Evolutionary conservation across 92 coral and sea anemone genomes (phyloP).

Genomic region (Zoanthus gigantus): DNA sequence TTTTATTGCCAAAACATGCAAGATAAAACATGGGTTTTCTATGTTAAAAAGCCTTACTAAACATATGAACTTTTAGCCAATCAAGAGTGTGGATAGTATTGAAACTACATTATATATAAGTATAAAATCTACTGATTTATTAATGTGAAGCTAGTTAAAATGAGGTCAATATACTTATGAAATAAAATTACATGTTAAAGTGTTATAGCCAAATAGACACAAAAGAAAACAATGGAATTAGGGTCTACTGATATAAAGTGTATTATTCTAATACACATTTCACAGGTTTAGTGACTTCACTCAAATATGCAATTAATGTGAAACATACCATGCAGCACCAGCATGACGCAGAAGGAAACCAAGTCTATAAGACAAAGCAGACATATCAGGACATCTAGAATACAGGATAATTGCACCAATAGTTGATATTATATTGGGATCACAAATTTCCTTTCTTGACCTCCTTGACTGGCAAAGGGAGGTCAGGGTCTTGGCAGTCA

Average conservation of each 20-base stretch:
- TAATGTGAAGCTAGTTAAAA: too few species aligned
- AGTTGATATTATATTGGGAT: slow-evolving; percentile 43
- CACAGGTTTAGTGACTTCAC: background rate
- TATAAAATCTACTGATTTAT: too few species aligned
- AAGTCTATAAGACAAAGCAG: slow-evolving; percentile 44
- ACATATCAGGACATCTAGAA: slow-evolving; percentile 50
- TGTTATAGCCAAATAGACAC: too few species aligned
- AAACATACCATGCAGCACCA: slow-evolving; percentile 46
- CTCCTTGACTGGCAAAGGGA: slow-evolving; percentile 36
- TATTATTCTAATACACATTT: background rate
- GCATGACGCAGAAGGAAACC: slow-evolving; percentile 33
- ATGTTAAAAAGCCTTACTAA: too few species aligned
- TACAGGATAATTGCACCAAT: slow-evolving; percentile 34
- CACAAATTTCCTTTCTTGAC: slow-evolving; percentile 28
- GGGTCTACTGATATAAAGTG: background rate
- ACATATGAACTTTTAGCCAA: too few species aligned
- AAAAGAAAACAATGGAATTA: too few species aligned
- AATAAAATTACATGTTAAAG: too few species aligned
- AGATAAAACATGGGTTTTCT: too few species aligned
- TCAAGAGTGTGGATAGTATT: too few species aligned
- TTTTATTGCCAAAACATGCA: too few species aligned
- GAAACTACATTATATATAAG: too few species aligned
- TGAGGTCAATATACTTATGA: too few species aligned
- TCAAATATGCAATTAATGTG: background rate
- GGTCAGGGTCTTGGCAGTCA: slow-evolving; percentile 15